These are phyloP conservation scores for Trissolcus brochymenae DNA, from an alignment of 2,888 invertebrate species.

Conservation along the genomic window DNA sequence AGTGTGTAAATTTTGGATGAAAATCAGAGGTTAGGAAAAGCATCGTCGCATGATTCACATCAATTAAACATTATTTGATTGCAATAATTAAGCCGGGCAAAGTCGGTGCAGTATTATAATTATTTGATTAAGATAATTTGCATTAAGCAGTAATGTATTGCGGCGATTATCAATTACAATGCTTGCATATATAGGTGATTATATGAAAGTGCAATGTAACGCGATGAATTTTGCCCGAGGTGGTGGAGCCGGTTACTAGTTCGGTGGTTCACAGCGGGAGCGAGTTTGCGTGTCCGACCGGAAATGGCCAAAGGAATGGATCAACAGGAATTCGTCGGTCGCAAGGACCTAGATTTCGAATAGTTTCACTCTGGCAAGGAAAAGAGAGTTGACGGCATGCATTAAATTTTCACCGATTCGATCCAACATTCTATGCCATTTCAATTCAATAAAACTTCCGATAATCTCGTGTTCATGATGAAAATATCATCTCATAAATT, in stretches of 20 bases:
- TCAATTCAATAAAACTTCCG: too few relatives aligned
- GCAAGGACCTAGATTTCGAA: too few relatives aligned
- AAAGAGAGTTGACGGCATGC: too few relatives aligned
- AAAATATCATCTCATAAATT: too few relatives aligned
- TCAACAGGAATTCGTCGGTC: neutral
- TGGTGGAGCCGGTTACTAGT: neutral
- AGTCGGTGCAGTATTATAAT: neutral
- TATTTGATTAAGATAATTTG: neutral
- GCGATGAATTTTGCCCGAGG: slow-evolving; percentile 1
- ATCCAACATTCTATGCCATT: too few relatives aligned
- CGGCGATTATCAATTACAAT: slow-evolving; percentile 1
- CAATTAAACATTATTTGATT: slow-evolving; percentile 1
- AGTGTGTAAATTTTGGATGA: neutral
- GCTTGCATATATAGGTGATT: neutral
- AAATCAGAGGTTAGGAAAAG: slow-evolving; percentile 21
- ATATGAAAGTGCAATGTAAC: slow-evolving; percentile 3
- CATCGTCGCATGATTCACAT: slow-evolving; percentile 7
- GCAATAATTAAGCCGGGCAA: neutral
- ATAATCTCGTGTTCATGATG: neutral
- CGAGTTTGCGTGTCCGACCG: neutral
- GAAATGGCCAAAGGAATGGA: slow-evolving; percentile 1
- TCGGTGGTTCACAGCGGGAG: neutral
- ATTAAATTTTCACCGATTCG: too few relatives aligned
- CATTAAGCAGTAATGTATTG: neutral
- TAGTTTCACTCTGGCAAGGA: too few relatives aligned